Evolutionary conservation across 2,113 vertebrate genomes (phyloP).

Genomic region (Sprattus sprattus): DNA sequence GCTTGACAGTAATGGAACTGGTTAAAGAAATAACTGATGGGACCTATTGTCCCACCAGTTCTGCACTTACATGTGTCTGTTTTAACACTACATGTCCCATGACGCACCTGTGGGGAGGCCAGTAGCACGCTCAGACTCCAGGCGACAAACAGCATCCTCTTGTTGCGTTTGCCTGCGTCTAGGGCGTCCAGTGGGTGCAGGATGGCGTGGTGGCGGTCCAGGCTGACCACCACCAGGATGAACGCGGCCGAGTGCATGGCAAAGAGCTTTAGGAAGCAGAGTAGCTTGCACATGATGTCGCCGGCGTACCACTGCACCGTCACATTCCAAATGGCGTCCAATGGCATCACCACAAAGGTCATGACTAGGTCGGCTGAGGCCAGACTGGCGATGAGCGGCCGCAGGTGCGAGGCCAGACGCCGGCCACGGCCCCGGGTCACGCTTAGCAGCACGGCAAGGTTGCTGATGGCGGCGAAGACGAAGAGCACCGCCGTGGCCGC

Average conservation of each 20-base stretch:
- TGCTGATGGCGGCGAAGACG: conserved; percentile 68
- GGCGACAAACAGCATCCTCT: conserved; percentile 67
- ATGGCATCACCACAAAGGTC: conserved; percentile 77
- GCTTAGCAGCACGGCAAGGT: conserved; percentile 67
- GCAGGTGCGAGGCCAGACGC: conserved; percentile 68
- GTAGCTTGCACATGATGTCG: conserved; percentile 64
- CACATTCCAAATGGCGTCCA: conserved; percentile 73
- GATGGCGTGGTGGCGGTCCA: conserved; percentile 75
- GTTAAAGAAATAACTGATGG: too few relatives aligned
- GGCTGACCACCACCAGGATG: conserved; percentile 73
- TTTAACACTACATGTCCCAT: not conserved
- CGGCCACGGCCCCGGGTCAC: conserved; percentile 66
- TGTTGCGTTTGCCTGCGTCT: conserved; percentile 64
- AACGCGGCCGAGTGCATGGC: conserved; percentile 73
- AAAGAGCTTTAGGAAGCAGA: conserved; percentile 76
- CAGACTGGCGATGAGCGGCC: conserved; percentile 72
- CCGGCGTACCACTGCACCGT: conserved; percentile 77
- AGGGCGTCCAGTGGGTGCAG: conserved; percentile 70
- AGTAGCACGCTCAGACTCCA: conserved; percentile 72
- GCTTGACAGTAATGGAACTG: too few relatives aligned
- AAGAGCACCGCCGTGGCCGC: conserved; percentile 68
- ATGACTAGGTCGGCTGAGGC: conserved; percentile 73
- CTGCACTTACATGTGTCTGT: not conserved
- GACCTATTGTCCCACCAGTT: not conserved
- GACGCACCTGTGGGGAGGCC: conserved; percentile 69